Evolutionary conservation across 2,888 invertebrate species (phyloP).

Genomic region (Pomacea canaliculata): DNA sequence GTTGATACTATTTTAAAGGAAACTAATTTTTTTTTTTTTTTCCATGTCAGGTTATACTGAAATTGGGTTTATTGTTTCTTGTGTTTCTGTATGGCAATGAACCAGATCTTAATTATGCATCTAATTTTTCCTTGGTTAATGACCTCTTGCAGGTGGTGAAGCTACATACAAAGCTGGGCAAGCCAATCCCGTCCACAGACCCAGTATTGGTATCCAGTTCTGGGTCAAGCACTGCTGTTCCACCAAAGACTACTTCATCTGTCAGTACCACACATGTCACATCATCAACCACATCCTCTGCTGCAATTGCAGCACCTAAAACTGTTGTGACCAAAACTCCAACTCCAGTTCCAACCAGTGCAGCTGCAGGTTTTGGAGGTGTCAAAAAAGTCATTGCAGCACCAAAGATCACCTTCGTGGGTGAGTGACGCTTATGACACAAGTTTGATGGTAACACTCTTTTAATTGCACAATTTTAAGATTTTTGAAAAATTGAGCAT

Average conservation of each 20-base stretch:
- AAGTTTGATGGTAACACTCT: background rate
- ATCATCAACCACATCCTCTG: background rate
- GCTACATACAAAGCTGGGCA: slow-evolving; percentile 95
- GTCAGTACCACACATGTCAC: slow-evolving; percentile 15
- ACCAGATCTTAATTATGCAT: no score
- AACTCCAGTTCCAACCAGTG: slow-evolving; percentile 10
- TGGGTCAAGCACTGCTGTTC: slow-evolving; percentile 42
- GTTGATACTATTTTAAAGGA: no score
- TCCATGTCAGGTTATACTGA: no score
- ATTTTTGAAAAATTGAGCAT: background rate
- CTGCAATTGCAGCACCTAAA: slow-evolving; percentile 19
- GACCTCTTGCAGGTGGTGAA: slow-evolving; percentile 78
- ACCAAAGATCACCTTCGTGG: slow-evolving; percentile 88
- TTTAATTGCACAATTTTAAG: background rate
- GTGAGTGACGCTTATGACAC: slow-evolving; percentile 48
- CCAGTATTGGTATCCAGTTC: slow-evolving; percentile 82
- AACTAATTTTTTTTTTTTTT: no score
- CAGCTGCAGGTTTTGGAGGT: slow-evolving; percentile 43
- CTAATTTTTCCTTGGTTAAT: slow-evolving; percentile 1
- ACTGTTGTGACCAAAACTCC: slow-evolving; percentile 22
- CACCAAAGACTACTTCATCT: slow-evolving; percentile 38
- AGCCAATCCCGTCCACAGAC: slow-evolving; percentile 95
- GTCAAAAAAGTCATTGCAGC: slow-evolving; percentile 74
- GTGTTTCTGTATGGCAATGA: no score
- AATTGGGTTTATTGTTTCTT: no score